Percentiles rank a stretch among this genome's conserved stretches.
phyloP scores from a whole-genome alignment of 1,140 invertebrate species.

The Metopolophium dirhodum region DNA sequence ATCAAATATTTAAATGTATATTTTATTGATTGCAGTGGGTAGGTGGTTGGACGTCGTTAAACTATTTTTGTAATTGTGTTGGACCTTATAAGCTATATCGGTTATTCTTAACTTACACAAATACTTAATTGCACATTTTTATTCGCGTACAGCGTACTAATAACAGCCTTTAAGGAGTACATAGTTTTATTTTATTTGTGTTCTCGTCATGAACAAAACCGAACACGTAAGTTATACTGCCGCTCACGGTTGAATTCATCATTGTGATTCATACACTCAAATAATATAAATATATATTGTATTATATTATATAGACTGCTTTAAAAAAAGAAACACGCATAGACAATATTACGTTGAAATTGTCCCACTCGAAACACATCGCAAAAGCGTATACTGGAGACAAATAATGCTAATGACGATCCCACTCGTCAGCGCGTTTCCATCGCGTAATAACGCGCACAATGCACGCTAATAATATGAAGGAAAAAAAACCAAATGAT shows the following conservation, averaged over 20 bases:
- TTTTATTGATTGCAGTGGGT: too few species aligned
- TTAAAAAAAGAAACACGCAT: neutral
- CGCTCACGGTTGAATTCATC: neutral
- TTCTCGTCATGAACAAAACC: neutral
- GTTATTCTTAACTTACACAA: neutral
- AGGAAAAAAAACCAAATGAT: neutral
- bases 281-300: neutral
- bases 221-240: neutral
- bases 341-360: neutral
- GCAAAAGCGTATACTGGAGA: neutral
- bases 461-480: neutral
- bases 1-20: too few species aligned
- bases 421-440: neutral
- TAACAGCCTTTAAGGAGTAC: neutral
- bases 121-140: neutral
- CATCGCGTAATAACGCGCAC: neutral
- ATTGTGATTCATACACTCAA: neutral
- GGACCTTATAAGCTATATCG: neutral
- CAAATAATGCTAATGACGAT: constrained; percentile 40
- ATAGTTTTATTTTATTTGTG: neutral
- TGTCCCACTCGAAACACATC: neutral
- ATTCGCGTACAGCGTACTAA: neutral
- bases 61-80: neutral
- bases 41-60: neutral
- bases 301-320: neutral